Conservation (phyloP, 2,113 vertebrate species). For the Apodemus sylvaticus region DNA sequence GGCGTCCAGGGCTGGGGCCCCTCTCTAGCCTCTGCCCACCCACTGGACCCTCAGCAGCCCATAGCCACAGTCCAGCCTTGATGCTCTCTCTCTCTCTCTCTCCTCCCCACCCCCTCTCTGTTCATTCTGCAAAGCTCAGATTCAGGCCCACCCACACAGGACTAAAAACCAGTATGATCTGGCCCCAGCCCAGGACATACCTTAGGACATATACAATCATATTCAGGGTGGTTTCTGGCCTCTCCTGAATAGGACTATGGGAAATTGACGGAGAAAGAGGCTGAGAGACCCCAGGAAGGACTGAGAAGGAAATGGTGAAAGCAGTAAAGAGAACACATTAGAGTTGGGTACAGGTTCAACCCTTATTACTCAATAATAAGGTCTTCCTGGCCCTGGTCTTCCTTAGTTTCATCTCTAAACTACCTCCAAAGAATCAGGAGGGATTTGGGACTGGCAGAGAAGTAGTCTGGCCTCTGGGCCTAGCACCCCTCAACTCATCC, state of each 20-base stretch:
- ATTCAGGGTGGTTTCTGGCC: background rate
- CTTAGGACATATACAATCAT: too few relatives aligned
- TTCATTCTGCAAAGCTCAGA: background rate
- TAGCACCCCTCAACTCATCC: background rate
- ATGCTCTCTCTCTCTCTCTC: background rate
- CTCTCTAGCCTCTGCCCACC: background rate
- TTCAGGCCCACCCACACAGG: background rate
- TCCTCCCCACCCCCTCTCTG: too few relatives aligned
- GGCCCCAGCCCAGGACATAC: background rate
- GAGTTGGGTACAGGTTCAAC: fast-evolving
- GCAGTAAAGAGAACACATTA: fast-evolving
- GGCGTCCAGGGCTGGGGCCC: background rate
- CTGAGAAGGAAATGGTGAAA: background rate
- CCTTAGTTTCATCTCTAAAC: background rate
- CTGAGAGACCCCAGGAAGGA: background rate
- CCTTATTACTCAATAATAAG: background rate
- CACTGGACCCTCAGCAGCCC: background rate
- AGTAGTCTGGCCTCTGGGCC: background rate
- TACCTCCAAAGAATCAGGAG: background rate
- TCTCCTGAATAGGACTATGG: background rate
- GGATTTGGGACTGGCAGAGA: background rate
- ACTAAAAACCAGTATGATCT: background rate
- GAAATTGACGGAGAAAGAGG: background rate
- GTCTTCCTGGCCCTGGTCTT: too few relatives aligned
- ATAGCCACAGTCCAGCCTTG: background rate